Evolutionary conservation across 2,797 vertebrate species (phyloP).

Genomic region (Lycodopsis pacificus): DNA sequence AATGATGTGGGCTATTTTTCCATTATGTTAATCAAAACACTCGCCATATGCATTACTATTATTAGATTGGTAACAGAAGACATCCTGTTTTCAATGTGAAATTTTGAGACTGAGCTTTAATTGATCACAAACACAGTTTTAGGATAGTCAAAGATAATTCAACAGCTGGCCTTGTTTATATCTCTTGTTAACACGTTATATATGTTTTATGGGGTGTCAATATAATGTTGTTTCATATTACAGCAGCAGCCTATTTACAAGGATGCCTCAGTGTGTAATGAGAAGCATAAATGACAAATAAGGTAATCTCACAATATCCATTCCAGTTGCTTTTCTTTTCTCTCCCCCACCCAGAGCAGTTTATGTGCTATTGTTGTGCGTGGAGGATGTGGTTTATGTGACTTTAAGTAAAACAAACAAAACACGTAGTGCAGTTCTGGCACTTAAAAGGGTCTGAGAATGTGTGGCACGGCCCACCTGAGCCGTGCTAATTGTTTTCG

Average conservation of each 20-base stretch:
- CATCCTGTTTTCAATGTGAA: conserved; percentile 80
- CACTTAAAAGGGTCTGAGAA: conserved; percentile 71
- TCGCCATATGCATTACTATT: conserved; percentile 84
- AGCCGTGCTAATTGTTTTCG: conserved; percentile 67
- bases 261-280: conserved; percentile 61
- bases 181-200: conserved; percentile 85
- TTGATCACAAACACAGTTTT: conserved; percentile 79
- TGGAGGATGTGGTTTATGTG: conserved; percentile 64
- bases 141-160: conserved; percentile 79
- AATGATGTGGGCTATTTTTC: conserved; percentile 84
- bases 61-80: conserved; percentile 82
- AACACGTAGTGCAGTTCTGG: conserved; percentile 57
- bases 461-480: conserved; percentile 63
- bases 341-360: conserved; percentile 10
- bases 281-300: conserved; percentile 67
- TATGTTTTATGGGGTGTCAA: conserved; percentile 81
- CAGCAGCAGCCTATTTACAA: conserved; percentile 70
- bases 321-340: conserved; percentile 23
- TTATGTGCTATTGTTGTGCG: conserved; percentile 43
- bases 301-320: conserved; percentile 56
- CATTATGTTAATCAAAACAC: conserved; percentile 88
- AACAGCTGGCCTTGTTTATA: conserved; percentile 82
- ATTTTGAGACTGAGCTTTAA: conserved; percentile 76
- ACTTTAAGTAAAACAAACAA: conserved; percentile 76
- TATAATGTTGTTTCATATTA: conserved; percentile 75